Percentiles rank a stretch among this genome's conserved stretches.
phyloP scores from a whole-genome alignment of 2,113 vertebrate species.

The Tetrax tetrax region DNA sequence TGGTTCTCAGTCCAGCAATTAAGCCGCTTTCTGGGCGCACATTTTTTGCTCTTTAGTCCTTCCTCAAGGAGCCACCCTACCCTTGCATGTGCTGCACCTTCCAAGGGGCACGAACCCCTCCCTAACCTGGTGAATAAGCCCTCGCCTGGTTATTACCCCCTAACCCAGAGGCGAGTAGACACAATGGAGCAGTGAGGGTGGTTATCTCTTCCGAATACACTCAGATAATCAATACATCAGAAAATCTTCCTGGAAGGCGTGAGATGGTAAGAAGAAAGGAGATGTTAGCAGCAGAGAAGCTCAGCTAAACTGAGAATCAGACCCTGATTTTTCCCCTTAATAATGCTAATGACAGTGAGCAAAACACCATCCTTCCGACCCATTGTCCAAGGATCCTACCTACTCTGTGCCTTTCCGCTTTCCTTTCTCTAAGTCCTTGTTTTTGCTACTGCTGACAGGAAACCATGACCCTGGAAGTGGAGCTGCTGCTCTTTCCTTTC shows the following conservation, averaged over 20 bases:
- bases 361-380: neutral
- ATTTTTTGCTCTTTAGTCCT: neutral
- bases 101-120: neutral
- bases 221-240: neutral
- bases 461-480: neutral
- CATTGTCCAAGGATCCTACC: neutral
- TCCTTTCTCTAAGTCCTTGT: neutral
- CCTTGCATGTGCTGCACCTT: neutral
- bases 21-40: neutral
- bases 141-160: neutral
- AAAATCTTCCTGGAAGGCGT: neutral
- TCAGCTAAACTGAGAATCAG: neutral
- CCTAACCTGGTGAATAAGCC: neutral
- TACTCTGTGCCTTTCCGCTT: neutral
- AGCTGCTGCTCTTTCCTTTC: neutral
- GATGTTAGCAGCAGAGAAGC: neutral
- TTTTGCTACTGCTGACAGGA: neutral
- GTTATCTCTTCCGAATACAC: neutral
- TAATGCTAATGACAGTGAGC: neutral
- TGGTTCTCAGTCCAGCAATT: neutral
- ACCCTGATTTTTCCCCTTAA: neutral
- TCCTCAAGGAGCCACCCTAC: neutral
- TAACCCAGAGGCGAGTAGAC: neutral
- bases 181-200: neutral
- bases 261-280: neutral